Evolutionary conservation across 2,888 invertebrate species (phyloP).

Genomic region (Creontiades dilutus): DNA sequence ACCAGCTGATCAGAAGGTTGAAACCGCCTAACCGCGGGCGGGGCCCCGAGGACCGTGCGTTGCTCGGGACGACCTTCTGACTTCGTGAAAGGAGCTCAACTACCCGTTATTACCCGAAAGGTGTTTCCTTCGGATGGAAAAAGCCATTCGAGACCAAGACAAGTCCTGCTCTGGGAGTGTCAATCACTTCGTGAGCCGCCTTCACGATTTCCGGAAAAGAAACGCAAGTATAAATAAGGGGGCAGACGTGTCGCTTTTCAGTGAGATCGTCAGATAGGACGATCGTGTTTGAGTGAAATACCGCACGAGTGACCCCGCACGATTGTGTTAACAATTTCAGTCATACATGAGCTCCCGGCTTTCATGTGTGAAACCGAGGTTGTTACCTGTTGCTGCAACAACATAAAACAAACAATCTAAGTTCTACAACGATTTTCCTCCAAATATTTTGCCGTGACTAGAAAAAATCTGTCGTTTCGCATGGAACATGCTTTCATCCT

Average conservation of each 20-base stretch:
- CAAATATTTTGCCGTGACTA: too few relatives aligned
- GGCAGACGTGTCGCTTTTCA: conserved; percentile 4
- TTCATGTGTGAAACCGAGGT: neutral
- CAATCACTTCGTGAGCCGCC: conserved; percentile 19
- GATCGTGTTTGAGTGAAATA: conserved; percentile 12
- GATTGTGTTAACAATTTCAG: neutral
- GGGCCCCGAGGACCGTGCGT: neutral
- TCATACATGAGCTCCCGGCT: conserved; percentile 5
- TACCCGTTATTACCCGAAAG: neutral
- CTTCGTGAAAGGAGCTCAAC: neutral
- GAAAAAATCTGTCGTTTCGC: too few relatives aligned
- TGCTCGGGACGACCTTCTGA: conserved; percentile 11
- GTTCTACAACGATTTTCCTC: too few relatives aligned
- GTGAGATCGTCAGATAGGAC: conserved; percentile 10
- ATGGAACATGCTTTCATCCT: too few relatives aligned
- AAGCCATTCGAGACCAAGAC: neutral
- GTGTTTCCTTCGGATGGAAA: neutral
- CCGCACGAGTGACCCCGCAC: conserved; percentile 5
- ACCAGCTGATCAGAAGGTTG: too few relatives aligned
- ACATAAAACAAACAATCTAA: too few relatives aligned
- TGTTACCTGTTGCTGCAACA: too few relatives aligned
- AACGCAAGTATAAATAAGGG: conserved; percentile 18
- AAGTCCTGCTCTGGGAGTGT: neutral
- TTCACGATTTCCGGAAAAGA: conserved; percentile 20
- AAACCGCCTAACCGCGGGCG: neutral